Evolutionary conservation across 2,113 vertebrate species (phyloP).

Genomic region (Thinocorus orbignyianus): DNA sequence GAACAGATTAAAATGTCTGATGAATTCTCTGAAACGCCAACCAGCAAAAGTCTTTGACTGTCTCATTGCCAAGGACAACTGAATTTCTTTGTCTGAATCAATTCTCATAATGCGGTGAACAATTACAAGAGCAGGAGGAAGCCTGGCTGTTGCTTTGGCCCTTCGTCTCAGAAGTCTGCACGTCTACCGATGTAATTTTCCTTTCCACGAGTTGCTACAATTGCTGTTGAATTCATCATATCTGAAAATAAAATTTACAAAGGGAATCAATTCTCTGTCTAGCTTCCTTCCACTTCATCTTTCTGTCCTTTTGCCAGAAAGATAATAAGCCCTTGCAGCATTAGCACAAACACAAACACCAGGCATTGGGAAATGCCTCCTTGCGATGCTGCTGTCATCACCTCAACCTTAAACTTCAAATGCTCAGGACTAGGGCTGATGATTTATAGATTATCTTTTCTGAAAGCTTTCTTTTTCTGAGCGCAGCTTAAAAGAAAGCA

Average conservation of each 20-base stretch:
- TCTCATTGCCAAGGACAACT: conserved; percentile 20
- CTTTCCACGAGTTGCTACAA: not conserved
- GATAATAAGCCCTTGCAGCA: not conserved
- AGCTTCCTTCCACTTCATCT: not conserved
- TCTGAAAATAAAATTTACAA: not conserved
- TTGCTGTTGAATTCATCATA: not conserved
- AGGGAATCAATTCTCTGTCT: not conserved
- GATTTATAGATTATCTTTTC: not conserved
- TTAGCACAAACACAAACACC: not conserved
- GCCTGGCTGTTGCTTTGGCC: not conserved
- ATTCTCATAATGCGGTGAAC: not conserved
- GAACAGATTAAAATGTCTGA: conserved; percentile 7
- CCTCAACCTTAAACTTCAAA: not conserved
- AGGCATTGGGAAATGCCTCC: not conserved
- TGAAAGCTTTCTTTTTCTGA: not conserved
- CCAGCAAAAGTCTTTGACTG: not conserved
- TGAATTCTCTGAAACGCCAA: conserved; percentile 3
- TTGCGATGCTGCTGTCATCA: not conserved
- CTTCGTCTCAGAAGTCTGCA: not conserved
- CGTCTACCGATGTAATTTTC: not conserved
- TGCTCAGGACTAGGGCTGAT: not conserved
- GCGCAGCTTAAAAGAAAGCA: not conserved
- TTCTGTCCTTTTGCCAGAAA: not conserved
- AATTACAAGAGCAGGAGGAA: not conserved
- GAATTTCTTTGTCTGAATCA: not conserved